Base-by-base conservation (phyloP, 1,140 invertebrate genomes). In the Halictus rubicundus region DNA sequence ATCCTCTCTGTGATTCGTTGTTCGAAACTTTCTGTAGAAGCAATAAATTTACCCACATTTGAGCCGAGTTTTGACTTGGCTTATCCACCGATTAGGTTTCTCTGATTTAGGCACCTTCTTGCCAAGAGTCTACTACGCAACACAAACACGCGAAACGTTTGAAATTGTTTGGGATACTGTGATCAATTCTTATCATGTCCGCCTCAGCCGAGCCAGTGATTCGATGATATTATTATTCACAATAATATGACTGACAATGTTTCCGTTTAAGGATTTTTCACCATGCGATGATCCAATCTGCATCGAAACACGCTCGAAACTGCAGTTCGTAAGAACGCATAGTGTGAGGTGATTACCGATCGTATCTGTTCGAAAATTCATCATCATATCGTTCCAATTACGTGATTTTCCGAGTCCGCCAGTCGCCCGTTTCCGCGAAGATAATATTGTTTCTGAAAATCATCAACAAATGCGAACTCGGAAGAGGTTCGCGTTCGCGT, bases 311-410 rank as follows among this genome's bases (percentile, higher is more conserved):
- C 8, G 27, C 37, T 68, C 37, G 23, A 54, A 60, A 57, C n/a
- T 39, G 42, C 37, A 2, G 10, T 70, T 46, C 25, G 21, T 12
- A 70, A 52, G 42, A 16, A 25, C 25, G 54, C 42, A 39, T 42
- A 57, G 54, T 54, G 16, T 23, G 8, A n/a, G 16, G 14, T 9
- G 27, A 19, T 19, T n/a, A 42, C 1, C 23, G 42, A 57, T 72
- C 0, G 49, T 32, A 42, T 59, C 57, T 19, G 37, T 37, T 52
- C 6, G 23, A 25, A 12, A 60, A 25, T 46, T 59, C 16, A 21
- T 64, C 25, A 21, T 57, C 21, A 60, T 5, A 64, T 72, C 10
- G 32, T 46, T 9, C 42, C 14, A n/a, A 77, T 77, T 63, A 39
- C 27, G 42, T 21, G 32, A 71, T 63, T 70, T 64, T 32, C 14